phyloP scores from a whole-genome alignment of 2,797 vertebrate genomes.

The Carcharodon carcharias region DNA sequence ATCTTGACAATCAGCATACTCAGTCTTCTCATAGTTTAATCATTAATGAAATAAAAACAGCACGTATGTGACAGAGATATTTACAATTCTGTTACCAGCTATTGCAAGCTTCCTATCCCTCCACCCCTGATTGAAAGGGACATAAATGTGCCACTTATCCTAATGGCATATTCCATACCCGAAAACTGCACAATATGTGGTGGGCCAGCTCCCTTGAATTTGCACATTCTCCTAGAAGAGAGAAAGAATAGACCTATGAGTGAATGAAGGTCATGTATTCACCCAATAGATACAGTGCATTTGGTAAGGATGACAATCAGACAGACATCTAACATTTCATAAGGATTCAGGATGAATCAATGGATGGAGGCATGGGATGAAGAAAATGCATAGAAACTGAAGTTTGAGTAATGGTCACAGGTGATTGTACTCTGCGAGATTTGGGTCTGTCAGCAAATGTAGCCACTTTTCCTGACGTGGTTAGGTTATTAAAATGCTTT shows the following conservation, averaged over 20 bases:
- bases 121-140: not conserved
- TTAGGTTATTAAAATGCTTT: not conserved
- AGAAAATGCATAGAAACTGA: not conserved
- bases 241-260: not conserved
- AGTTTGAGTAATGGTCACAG: not conserved
- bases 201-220: not conserved
- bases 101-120: not conserved
- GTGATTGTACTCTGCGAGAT: not conserved
- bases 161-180: not conserved
- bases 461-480: not conserved
- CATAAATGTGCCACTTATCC: not conserved
- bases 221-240: not conserved
- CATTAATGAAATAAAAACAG: not conserved
- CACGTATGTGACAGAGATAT: not conserved
- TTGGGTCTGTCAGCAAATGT: not conserved
- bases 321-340: not conserved
- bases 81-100: not conserved
- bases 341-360: not conserved
- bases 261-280: not conserved
- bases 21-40: not conserved
- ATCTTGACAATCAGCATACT: not conserved
- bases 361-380: not conserved
- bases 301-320: not conserved
- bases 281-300: no score
- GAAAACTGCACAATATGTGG: not conserved